Base-by-base conservation (phyloP, 2,888 invertebrate genomes). In the Hypsopygia costalis region DNA sequence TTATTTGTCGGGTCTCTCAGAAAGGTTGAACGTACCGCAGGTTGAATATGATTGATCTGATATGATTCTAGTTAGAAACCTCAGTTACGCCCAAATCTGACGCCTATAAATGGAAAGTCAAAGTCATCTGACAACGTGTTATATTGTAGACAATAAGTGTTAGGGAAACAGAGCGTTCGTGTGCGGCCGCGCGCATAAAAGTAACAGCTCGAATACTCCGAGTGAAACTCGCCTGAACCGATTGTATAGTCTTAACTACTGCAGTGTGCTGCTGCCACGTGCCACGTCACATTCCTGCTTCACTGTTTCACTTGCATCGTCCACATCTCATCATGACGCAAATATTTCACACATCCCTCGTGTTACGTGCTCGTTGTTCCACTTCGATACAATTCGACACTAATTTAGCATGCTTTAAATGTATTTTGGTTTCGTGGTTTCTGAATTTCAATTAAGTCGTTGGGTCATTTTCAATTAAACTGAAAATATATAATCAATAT, bases 121-220 rank as follows among this genome's bases (percentile, higher is more conserved):
- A 79, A 80, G 77, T 78, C 70, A 69, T 70, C 62, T 56, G 66
- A 58, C 52, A 58, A 62, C 62, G 62, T 64, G 65, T 60, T 66
- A 64, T 62, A 63, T 64, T 51, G 67, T 67, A 75, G 71, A 82
- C 86, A 86, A 86, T 81, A 67, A 78, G 74, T 73, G 76, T 71
- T 72, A 80, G 79, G 86, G 85, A 85, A 86, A 83, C 83, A 87
- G 83, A 86, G 83, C 85, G 83, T 69, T 81, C 81, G 79, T 88
- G 88, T 75, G 83, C 85, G 83, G 62, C 75, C 72, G 87, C 79
- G 85, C 86, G 86, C 86, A 81, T 80, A 87, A 86, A 87, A 86
- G 83, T 85, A 83, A 85, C 86, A 85, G 71, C 85, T 71, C 80
- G 77, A 85, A 88, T 87, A 86, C 83, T 85, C 85, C 62, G 72